These are phyloP conservation scores for Enteromius anoplus DNA, from an alignment of 2,797 vertebrate genomes.

Conservation along the genomic window DNA sequence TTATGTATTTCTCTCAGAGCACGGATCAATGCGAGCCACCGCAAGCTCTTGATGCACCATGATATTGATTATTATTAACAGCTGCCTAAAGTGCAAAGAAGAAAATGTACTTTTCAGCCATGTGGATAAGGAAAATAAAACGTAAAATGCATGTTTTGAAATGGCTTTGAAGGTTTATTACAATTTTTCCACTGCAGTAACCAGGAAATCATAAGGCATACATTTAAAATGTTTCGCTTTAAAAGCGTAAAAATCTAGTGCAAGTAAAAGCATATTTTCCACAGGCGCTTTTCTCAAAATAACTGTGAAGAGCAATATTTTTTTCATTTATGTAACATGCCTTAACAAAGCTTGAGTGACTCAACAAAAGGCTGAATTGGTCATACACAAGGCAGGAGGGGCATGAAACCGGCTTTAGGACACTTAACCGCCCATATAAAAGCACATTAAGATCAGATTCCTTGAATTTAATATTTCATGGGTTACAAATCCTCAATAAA, in stretches of 20 bases:
- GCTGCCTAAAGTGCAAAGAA: not conserved
- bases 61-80: not conserved
- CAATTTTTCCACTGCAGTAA: not conserved
- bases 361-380: not conserved
- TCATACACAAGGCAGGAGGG: not conserved
- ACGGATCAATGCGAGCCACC: slow-evolving; percentile 28
- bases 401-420: not conserved
- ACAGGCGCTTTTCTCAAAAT: not conserved
- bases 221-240: not conserved
- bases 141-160: not conserved
- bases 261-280: not conserved
- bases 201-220: not conserved
- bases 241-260: not conserved
- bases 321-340: not conserved
- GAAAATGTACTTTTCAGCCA: not conserved
- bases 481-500: not conserved
- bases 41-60: slow-evolving; percentile 9
- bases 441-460: not conserved
- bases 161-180: not conserved
- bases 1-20: slow-evolving; percentile 23
- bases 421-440: not conserved
- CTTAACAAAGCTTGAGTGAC: not conserved
- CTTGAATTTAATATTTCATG: not conserved
- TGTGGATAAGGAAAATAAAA: not conserved
- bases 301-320: no score